Base-by-base conservation (phyloP, 2,113 vertebrate species). In the Poecile atricapillus region DNA sequence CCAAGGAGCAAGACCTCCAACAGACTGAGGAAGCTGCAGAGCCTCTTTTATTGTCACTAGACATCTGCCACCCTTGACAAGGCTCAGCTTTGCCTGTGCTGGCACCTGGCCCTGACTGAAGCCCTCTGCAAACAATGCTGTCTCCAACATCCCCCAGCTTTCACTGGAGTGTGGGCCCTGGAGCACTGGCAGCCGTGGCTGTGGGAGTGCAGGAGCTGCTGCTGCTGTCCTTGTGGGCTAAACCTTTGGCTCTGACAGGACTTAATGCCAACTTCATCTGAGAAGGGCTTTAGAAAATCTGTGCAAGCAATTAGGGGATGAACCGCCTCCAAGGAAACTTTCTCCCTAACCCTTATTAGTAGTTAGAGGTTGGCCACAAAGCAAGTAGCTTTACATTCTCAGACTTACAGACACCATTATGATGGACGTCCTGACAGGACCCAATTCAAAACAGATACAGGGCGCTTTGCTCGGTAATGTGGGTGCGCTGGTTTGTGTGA, bases 351-450 rank as follows among this genome's bases (percentile, higher is more conserved):
- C 76, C 83, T 96, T 86, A 90, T 95, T 92, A 94, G 85, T 78
- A 96, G 88, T 95, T 95, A 93, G 93, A 92, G 95, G 88, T 93
- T 97, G 95, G 96, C 95, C 90, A 2, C 96, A 95, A 81, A 92
- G 93, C 50, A 64, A 93, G 93, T 28, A 96, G 93, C 92, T 95
- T 95, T 88, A 86, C 94, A 96, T 96, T 97, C 93, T 94, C 95
- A 96, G 95, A 95, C 93, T 94, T 75, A 76, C 88, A 96, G 96
- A 96, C 93, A 95, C 95, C 94, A 95, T 92, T 77, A 47, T 83
- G 94, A 93, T 71, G 85, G 90, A 88, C 10, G 24, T 60, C 85
- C 58, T 1, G 33, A 80, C 88, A 83, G 83, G 21, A 94, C 76
- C 44, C 93, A 93, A 83, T 83, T 89, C 94, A 93, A 94, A 96